A percentile compares a stretch with the other conserved stretches of the same genome.
phyloP scores from a whole-genome alignment of 2,113 vertebrate genomes.

The Nyctereutes procyonoides region DNA sequence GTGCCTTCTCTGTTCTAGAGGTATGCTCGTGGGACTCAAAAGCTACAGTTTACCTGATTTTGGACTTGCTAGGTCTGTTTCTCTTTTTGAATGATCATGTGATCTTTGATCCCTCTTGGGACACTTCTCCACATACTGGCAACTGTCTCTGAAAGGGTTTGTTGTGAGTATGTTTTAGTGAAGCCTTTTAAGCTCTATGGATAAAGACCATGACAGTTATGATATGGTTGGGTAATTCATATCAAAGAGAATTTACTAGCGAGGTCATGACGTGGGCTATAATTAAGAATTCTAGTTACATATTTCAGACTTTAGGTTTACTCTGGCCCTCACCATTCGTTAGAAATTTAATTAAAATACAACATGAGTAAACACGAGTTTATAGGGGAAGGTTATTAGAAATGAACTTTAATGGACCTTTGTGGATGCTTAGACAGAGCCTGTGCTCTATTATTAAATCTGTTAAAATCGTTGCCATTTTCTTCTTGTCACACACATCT shows the following conservation, averaged over 20 bases:
- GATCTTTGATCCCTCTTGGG: neutral
- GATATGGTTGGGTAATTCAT: constrained; percentile 55
- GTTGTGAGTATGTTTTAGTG: neutral
- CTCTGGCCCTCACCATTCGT: constrained; percentile 50
- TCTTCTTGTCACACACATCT: constrained; percentile 59
- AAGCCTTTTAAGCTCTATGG: constrained; percentile 43
- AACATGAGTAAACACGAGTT: constrained; percentile 69
- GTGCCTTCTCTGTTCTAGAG: neutral
- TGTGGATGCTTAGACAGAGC: constrained; percentile 39
- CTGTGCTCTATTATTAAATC: constrained; percentile 55
- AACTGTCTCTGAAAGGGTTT: constrained; percentile 3
- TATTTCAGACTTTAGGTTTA: constrained; percentile 69
- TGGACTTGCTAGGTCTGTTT: neutral
- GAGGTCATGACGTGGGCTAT: constrained; percentile 33
- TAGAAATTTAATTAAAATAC: constrained; percentile 74
- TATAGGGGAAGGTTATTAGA: constrained; percentile 68
- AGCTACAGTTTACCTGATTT: neutral
- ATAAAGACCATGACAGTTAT: constrained; percentile 28
- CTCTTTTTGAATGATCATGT: neutral
- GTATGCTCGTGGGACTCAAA: constrained; percentile 17
- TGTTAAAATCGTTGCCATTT: constrained; percentile 74
- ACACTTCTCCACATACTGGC: neutral
- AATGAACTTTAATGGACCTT: constrained; percentile 73
- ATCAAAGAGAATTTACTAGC: constrained; percentile 40
- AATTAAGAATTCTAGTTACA: constrained; percentile 66